Base-by-base conservation (phyloP, 2,113 vertebrate genomes). In the Pleuronectes platessa region DNA sequence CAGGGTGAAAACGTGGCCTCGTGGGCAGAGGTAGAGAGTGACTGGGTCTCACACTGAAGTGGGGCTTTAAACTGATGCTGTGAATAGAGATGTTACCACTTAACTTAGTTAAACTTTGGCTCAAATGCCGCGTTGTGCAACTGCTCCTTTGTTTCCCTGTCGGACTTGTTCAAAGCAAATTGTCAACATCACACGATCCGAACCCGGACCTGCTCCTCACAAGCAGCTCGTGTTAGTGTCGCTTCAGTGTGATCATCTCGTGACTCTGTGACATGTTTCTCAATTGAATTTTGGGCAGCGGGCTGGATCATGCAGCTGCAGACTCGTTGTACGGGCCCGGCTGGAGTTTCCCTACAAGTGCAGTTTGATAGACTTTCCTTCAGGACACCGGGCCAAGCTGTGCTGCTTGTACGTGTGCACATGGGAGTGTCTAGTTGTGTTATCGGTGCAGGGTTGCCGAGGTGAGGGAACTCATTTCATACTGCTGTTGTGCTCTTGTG, bases 401-500 rank as follows among this genome's bases (percentile, higher is more conserved):
- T 64, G 51, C 1, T 71, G 74, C 45, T 27, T 76, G 40, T 65
- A 59, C 61, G 3, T 65, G 63, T 12, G 18, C 23, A 27, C 17
- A 13, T 1, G 51, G 49, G 40, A 12, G n/a, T 20, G 2, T 61
- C 9, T 20, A 6, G 2, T 0, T 54, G 63, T 49, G 74, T 74
- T 51, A 61, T 42, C 10, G 53, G 45, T 49, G 49, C 23, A 15
- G 24, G 18, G 47, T 67, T 60, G 26, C 40, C 26, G 60, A 79
- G 69, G 79, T 77, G 37, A 68, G 42, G 63, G 51, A 74, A 81
- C 72, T 86, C 63, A 60, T 86, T 82, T 70, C 21, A 78, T 37
- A 56, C 26, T 27, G 63, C 31, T 40, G 67, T 49, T 49, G 51
- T 64, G 68, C 45, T 51, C 63, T 49, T 49, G 51, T 64, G 68